Evolutionary conservation across 1,140 invertebrate genomes (phyloP).

Genomic region (Zaprionus camerounensis): DNA sequence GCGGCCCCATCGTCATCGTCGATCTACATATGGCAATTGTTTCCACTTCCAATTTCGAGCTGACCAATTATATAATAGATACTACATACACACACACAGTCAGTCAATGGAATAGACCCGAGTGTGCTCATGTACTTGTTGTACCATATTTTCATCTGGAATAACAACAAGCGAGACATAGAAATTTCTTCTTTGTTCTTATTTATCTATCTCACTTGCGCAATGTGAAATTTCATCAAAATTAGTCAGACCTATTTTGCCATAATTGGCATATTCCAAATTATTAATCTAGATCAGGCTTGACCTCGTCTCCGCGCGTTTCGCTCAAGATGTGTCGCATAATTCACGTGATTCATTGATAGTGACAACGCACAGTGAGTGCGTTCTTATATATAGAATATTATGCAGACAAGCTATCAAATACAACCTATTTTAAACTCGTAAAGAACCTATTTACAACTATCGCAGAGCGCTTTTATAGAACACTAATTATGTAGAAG

Average conservation of each 20-base stretch:
- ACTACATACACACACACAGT: conserved; percentile 10
- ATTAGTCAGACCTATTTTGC: background rate
- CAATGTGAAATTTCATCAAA: background rate
- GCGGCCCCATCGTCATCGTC: conserved; percentile 49
- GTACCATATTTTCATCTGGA: background rate
- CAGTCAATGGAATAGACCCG: background rate
- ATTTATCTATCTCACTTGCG: background rate
- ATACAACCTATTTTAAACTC: too few species aligned
- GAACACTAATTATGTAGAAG: too few species aligned
- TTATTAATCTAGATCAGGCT: background rate
- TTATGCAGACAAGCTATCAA: too few species aligned
- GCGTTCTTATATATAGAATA: background rate
- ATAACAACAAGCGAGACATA: background rate
- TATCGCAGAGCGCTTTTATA: too few species aligned
- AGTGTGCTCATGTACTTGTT: background rate
- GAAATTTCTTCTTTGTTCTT: background rate
- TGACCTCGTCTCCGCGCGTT: background rate
- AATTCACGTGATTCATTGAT: background rate
- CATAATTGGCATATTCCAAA: conserved; percentile 1
- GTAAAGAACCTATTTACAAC: too few species aligned
- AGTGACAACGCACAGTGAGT: background rate
- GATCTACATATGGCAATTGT: conserved; percentile 74
- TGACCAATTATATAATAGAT: conserved; percentile 69
- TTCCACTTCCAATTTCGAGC: conserved; percentile 75
- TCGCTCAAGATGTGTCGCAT: conserved; percentile 1